phyloP scores from a whole-genome alignment of 2,113 vertebrate species.

The Strix aluco region DNA sequence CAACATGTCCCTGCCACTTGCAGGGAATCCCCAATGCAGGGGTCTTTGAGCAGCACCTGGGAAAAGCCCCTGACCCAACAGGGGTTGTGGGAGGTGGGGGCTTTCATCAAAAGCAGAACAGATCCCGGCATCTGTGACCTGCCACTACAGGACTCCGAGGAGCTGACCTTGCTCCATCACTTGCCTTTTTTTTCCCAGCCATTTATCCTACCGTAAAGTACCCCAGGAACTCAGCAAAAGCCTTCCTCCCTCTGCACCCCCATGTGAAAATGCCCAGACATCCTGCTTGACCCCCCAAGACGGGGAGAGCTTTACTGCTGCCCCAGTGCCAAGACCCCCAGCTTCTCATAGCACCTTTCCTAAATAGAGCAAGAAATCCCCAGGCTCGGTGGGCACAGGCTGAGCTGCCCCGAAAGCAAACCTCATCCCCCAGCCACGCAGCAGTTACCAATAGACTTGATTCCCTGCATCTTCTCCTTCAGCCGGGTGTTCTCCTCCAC shows the following conservation, averaged over 20 bases:
- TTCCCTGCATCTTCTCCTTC: constrained; percentile 94
- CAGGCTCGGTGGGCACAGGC: neutral
- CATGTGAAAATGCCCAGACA: neutral
- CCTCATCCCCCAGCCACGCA: neutral
- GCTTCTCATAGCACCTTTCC: neutral
- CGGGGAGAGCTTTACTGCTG: neutral
- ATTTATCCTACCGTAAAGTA: neutral
- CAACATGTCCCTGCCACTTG: neutral
- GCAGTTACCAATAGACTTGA: constrained; percentile 90
- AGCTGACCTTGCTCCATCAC: neutral
- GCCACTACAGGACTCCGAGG: neutral
- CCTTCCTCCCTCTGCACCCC: neutral
- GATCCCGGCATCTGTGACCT: neutral
- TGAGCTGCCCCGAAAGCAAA: neutral
- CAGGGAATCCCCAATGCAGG: rapidly evolving
- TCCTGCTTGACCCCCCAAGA: neutral
- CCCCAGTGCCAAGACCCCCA: neutral
- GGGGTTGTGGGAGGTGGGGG: neutral
- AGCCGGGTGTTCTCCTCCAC: constrained; percentile 89
- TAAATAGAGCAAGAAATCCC: neutral
- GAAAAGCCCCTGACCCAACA: neutral
- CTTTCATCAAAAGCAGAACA: neutral
- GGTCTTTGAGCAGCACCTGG: neutral
- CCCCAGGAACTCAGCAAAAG: neutral
- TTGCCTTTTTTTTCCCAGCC: neutral